Percentiles rank a stretch among this genome's conserved stretches.
phyloP scores from a whole-genome alignment of 2,888 invertebrate genomes.

The Conops quadrifasciatus region DNA sequence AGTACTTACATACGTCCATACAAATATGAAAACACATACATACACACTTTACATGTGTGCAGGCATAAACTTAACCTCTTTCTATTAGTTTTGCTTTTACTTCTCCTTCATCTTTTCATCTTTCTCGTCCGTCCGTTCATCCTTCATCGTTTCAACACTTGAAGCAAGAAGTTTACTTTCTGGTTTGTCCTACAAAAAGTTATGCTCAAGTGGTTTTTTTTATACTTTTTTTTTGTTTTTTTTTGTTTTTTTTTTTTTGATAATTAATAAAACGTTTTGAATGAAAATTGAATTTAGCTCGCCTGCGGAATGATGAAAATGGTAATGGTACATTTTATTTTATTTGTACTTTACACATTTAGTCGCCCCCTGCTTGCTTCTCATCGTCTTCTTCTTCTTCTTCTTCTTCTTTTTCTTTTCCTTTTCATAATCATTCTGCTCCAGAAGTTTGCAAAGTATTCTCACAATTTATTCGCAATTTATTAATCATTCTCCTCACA shows the following conservation, averaged over 20 bases:
- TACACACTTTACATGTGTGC: too few relatives aligned
- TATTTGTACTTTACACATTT: too few relatives aligned
- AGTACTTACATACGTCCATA: too few relatives aligned
- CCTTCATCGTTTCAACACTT: background rate
- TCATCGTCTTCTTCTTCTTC: too few relatives aligned
- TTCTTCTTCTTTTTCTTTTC: too few relatives aligned
- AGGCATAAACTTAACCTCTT: too few relatives aligned
- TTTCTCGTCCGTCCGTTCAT: background rate
- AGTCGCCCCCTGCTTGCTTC: too few relatives aligned
- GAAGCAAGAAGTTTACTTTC: background rate
- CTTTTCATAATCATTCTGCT: background rate
- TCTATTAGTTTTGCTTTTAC: too few relatives aligned
- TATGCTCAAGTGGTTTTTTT: too few relatives aligned
- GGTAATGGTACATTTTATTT: too few relatives aligned
- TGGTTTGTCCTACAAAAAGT: background rate
- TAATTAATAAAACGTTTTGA: conserved; percentile 6
- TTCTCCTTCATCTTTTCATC: background rate
- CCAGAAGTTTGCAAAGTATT: conserved; percentile 1
- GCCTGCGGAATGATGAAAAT: background rate
- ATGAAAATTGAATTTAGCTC: background rate
- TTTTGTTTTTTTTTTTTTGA: background rate
- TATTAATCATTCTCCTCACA: conserved; percentile 15
- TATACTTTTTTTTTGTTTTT: too few relatives aligned
- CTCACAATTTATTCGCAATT: conserved; percentile 25
- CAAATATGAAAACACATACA: too few relatives aligned